Evolutionary conservation across 2,113 vertebrate genomes (phyloP), one percentile per base, ranked within the genome.

Genomic region (Petromus typicus): DNA sequence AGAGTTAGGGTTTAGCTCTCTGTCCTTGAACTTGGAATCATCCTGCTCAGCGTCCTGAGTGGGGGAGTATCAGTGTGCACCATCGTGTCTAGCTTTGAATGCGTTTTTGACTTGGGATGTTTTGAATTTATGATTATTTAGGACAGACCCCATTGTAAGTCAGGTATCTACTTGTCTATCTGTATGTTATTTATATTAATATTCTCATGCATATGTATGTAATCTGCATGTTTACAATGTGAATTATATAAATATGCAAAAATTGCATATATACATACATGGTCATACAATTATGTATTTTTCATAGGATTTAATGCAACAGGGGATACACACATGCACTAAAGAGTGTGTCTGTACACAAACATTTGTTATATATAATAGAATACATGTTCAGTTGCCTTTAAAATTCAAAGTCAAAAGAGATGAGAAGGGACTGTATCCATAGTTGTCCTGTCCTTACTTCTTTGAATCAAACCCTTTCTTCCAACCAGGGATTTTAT

Each of bases 391-490:
- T 54, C 45, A 78, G 13, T 13, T 86, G 56, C 0, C 45, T 78
- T 95, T 64, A 87, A 75, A 79, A 54, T 81, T 86, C 64, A 32
- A 75, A 76, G 67, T 88, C 56, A 67, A 27, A 12, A 67, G 78
- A 69, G 32, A 57, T n/a, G 56, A 75, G 80, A 85, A 67, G 30
- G 32, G 32, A 69, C 59, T 89, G 5, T 78, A 82, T 94, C 40
- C 56, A 25, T 63, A 54, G 80, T 84, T 96, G 57, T 67, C n/a
- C 30, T 59, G 23, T 84, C 22, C 37, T 85, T 84, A 84, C 45
- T 82, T 91, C 25, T 92, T 89, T 82, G 75, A 82, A 69, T 82
- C 37, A 79, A 59, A 43, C 3, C 25, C 32, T 91, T 27, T 93
- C 27, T 91, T 76, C 61, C 57, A 78, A 64, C 23, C 30, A 25